These are phyloP conservation scores for Pterostichus madidus DNA, from an alignment of 2,888 invertebrate genomes.

Conservation along the genomic window DNA sequence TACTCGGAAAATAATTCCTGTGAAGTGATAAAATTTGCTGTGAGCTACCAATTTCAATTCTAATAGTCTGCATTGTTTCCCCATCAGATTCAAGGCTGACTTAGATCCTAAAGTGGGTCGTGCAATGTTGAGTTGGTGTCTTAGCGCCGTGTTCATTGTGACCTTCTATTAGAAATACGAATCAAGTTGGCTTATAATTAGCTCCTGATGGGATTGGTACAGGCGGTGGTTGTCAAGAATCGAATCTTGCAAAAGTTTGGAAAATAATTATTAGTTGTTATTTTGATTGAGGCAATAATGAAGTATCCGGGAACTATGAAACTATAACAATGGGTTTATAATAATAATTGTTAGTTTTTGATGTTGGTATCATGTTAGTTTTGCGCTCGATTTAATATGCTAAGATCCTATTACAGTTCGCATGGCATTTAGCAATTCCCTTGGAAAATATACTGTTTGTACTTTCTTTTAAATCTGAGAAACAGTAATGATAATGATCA, in stretches of 20 bases:
- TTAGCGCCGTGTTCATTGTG: conserved; percentile 24
- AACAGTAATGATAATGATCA: conserved; percentile 13
- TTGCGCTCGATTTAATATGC: conserved; percentile 22
- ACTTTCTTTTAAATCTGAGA: conserved; percentile 17
- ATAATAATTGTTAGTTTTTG: conserved; percentile 19
- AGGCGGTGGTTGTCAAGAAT: neutral
- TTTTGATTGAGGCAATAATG: neutral
- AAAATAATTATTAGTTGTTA: neutral
- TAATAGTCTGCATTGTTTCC: conserved; percentile 33
- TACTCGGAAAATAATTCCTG: conserved; percentile 11
- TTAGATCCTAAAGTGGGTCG: conserved; percentile 55
- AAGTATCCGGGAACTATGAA: conserved; percentile 13
- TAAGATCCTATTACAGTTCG: neutral
- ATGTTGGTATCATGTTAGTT: conserved; percentile 10
- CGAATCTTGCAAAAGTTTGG: conserved; percentile 5
- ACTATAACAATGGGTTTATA: conserved; percentile 13
- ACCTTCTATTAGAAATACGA: conserved; percentile 36
- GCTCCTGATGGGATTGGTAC: conserved; percentile 4
- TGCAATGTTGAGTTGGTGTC: conserved; percentile 39
- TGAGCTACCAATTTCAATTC: neutral
- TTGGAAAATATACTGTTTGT: conserved; percentile 11
- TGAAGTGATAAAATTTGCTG: conserved; percentile 36
- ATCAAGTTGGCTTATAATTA: conserved; percentile 22
- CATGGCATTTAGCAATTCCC: conserved; percentile 41
- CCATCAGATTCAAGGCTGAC: conserved; percentile 45